Evolutionary conservation across 2,888 invertebrate species (phyloP), one percentile per base, ranked within the genome.

Genomic region (Serripes groenlandicus): DNA sequence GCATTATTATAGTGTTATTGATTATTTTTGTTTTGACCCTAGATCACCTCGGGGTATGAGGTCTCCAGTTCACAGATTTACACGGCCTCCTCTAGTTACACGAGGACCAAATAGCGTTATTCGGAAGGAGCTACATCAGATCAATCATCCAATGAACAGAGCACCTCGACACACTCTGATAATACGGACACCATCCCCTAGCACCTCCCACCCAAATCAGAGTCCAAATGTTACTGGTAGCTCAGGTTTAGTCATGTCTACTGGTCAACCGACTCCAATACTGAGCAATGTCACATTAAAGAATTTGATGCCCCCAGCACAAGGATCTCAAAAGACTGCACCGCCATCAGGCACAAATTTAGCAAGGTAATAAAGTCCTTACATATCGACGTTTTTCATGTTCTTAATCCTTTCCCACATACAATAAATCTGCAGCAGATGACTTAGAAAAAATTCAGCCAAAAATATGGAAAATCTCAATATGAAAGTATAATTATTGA

Each of bases 291-390:
- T 75, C 21, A n/a, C 73, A 11, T 66, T 84, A 11, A 71, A 78
- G 54, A 84, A 84, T 37, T 62, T 84, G 58, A 84, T 84, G 84
- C 83, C 83, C 3, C 78, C 84, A 5, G 76, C 76, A 4, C 66
- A 75, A 60, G 68, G 52, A 30, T 74, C 74, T 49, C 62, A 62
- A 30, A 54, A 56, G 26, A 56, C 34, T 23, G 49, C 42, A 0
- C 49, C 34, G 15, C 23, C 30, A 18, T 73, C 73, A 15, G 42
- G 60, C 7, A 60, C 73, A 30, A 73, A 73, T 62, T 32, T 60
- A 42, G 73, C 60, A n/a, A 35, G 73, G 73, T 73, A 62, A 21
- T n/a, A n/a, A 49, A 5, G 15, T 49, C 18, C 21, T 49, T 15
- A 49, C 15, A 5, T 49, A 21, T 49, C 49, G 15, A 42, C 15